Evolutionary conservation across 2,113 vertebrate genomes (phyloP), one percentile per base, ranked within the genome.

Genomic region (Pungitius pungitius): DNA sequence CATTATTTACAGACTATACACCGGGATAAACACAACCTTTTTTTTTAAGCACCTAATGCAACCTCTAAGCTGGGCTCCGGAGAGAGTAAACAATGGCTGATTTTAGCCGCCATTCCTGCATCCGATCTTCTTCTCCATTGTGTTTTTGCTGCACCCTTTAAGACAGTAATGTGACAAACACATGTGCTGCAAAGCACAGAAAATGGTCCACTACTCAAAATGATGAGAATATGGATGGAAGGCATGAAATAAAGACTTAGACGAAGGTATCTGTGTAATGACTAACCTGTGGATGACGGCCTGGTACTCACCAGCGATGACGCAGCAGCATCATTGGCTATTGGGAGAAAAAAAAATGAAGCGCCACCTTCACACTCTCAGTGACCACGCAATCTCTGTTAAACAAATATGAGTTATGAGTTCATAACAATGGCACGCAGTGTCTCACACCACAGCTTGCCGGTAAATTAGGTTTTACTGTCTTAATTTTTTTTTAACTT

Each of bases 11-110:
- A 18, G 72, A 85, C 69, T 72, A 59, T 73, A 67, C 78, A 70
- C 60, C 54, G 12, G 61, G 62, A 86, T 85, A 88, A 88, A 85
- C 80, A 90, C 73, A 77, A 73, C 67, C 39, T 83, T 90, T 88
- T 90, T 88, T 30, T 90, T 86, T 63, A 81, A 71, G 85, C 74
- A 85, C 73, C 81, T 77, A 69, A 78, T 78, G 65, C 78, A 83
- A 83, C 84, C 78, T 90, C 77, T 81, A 52, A 83, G 83, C 77
- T 26, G 11, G 27, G 58, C 77, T 80, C 79, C 64, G 74, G 52
- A 3, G 81, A 84, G 83, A 89, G 20, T 86, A 86, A 91, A 91
- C 83, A 86, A 73, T 49, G 45, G 55, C 68, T 78, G 60, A 35
- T 83, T 85, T 86, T 82, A 84, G 83, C 69, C 64, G 67, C 69